Evolutionary conservation across 53 echinoderm and acorn worm genomes (phyloP).

Genomic region (Zoroaster sp.): DNA sequence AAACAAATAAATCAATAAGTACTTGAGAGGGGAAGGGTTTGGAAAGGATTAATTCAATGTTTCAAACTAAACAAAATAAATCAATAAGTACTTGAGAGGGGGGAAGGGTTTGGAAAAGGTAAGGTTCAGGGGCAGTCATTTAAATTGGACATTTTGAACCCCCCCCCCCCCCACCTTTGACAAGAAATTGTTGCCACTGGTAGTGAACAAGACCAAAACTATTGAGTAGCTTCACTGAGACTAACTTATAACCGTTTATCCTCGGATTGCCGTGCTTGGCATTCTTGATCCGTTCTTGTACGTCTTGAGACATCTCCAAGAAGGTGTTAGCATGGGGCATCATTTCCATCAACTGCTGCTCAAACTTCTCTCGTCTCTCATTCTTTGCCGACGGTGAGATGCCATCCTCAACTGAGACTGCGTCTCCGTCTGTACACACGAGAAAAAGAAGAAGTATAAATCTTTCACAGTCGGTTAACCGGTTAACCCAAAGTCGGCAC

Average conservation of each 20-base stretch:
- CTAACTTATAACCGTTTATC: slow-evolving; percentile 63
- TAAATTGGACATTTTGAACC: background rate
- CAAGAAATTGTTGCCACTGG: background rate
- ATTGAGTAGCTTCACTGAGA: background rate
- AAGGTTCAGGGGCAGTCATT: background rate
- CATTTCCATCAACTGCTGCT: slow-evolving; percentile 45
- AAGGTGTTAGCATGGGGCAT: slow-evolving; percentile 39
- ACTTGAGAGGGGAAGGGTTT: no score
- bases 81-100: no score
- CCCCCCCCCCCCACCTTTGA: background rate
- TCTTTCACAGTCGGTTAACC: no score
- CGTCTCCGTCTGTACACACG: slow-evolving; percentile 4
- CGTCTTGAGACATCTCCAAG: slow-evolving; percentile 58
- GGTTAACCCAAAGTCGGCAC: no score
- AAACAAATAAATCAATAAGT: no score
- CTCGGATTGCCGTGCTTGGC: slow-evolving; percentile 72
- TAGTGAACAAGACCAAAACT: background rate
- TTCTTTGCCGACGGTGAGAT: background rate
- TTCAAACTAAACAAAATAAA: no score
- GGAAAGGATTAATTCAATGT: no score
- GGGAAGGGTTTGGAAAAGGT: background rate
- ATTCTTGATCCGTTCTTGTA: slow-evolving; percentile 36
- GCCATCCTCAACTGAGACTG: slow-evolving; percentile 1
- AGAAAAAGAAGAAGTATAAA: background rate
- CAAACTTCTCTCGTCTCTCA: slow-evolving; percentile 26